These are phyloP conservation scores for Hypanus sabinus DNA, from an alignment of 2,113 vertebrate species.

Conservation along the genomic window DNA sequence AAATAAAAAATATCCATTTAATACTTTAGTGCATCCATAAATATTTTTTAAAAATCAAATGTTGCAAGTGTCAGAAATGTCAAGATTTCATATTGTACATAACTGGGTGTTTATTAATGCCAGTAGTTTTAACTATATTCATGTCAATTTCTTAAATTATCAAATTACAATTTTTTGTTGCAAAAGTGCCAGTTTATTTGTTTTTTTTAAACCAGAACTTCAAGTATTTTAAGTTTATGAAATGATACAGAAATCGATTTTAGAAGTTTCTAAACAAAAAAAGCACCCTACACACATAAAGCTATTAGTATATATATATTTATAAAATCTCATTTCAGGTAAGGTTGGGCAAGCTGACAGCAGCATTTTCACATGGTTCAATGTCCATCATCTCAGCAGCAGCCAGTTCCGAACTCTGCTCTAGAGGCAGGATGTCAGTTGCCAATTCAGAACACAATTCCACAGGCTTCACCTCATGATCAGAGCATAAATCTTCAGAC, in stretches of 20 bases:
- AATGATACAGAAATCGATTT: slow-evolving; percentile 44
- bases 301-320: slow-evolving; percentile 29
- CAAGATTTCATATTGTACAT: slow-evolving; percentile 1
- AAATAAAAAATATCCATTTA: too few relatives aligned
- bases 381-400: slow-evolving; percentile 4
- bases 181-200: slow-evolving; percentile 35
- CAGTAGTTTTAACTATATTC: background rate
- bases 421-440: background rate
- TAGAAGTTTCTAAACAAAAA: slow-evolving; percentile 41
- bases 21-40: background rate
- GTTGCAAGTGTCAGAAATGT: background rate
- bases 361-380: slow-evolving; percentile 30
- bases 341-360: background rate
- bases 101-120: slow-evolving; percentile 19
- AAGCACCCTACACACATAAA: slow-evolving; percentile 48
- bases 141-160: background rate
- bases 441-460: background rate
- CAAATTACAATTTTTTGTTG: slow-evolving; percentile 16
- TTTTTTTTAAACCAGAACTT: slow-evolving; percentile 42
- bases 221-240: slow-evolving; percentile 50
- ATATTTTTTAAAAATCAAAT: background rate
- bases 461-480: background rate
- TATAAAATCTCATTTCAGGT: slow-evolving; percentile 13
- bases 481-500: background rate
- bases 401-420: background rate